Evolutionary conservation across 2,113 vertebrate genomes (phyloP).

Genomic region (Leuciscus idus): DNA sequence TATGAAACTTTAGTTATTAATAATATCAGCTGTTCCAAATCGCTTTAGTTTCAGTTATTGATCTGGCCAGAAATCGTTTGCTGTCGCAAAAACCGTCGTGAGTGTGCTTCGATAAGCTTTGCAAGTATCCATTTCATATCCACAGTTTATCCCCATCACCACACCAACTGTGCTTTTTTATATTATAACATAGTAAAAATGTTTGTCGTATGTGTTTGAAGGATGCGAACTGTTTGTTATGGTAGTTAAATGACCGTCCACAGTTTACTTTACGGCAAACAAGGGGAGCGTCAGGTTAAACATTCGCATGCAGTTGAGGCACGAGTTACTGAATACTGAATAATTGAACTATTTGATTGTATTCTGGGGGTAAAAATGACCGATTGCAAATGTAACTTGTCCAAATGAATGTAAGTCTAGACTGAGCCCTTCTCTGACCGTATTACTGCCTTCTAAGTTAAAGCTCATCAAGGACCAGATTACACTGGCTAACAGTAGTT

Average conservation of each 20-base stretch:
- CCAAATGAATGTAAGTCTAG: neutral
- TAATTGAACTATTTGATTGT: neutral
- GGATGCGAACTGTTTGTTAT: neutral
- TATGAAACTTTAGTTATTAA: neutral
- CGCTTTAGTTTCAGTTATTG: neutral
- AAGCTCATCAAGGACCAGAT: neutral
- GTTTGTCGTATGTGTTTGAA: neutral
- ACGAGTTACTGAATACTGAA: neutral
- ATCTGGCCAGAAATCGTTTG: slow-evolving; percentile 34
- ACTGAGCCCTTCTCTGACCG: neutral
- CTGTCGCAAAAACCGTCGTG: slow-evolving; percentile 60
- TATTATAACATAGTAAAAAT: neutral
- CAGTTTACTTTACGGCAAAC: slow-evolving; percentile 42
- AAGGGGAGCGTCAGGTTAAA: neutral
- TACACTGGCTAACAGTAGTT: neutral
- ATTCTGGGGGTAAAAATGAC: neutral
- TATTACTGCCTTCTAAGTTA: neutral
- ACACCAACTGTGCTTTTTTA: too few relatives aligned
- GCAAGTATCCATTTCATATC: neutral
- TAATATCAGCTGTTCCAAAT: neutral
- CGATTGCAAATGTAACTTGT: neutral
- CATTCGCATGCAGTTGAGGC: neutral
- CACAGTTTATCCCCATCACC: neutral
- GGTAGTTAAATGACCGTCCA: too few relatives aligned
- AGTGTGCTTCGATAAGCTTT: slow-evolving; percentile 14